Base-by-base conservation (phyloP, 2,797 vertebrate species). In the Meda fulgida region DNA sequence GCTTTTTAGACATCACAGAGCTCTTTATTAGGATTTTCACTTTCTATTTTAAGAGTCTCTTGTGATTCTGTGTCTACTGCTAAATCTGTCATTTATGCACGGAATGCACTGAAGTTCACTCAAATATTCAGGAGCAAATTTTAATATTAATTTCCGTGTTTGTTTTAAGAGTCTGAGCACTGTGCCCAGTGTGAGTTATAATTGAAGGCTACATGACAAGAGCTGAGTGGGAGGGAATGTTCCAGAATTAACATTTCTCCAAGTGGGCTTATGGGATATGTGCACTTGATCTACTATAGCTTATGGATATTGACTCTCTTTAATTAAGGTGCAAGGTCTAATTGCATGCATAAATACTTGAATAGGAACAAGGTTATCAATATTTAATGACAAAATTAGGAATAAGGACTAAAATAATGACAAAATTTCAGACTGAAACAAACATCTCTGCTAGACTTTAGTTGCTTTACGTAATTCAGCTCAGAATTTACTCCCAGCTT, bases 111-210 rank as follows among this genome's bases (percentile, higher is more conserved):
- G 46, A 53, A 80, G 43, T 29, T 55, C 21, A 29, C 26, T 85
- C 65, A 85, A 85, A 85, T 81, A 85, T 85, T 72, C 70, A 81
- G 55, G 31, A 67, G 70, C 7, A 58, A 16, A 75, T 75, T 85
- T 85, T 38, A 67, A 75, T 81, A 80, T 81, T 85, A 67, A 80
- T 80, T 77, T 69, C n/a, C n/a, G 80, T 80, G 18, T 81, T 85
- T 80, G 18, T 85, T 85, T 85, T 55, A 85, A 75, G 78, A 85
- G 43, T 53, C 31, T 70, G 79, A 67, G 58, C 3, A 19, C 31
- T 80, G 69, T 23, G 40, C 34, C 53, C n/a, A 55, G 34, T 38
- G 43, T 55, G 29, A 14, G 40, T 72, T 63, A 80, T 63, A 63
- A 80, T 65, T 80, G 26, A 72, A 80, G 38, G 11, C 51, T 70